A percentile compares a stretch with the other conserved stretches of the same genome.
phyloP scores from a whole-genome alignment of 2,113 vertebrate species.

The Hemicordylus capensis region DNA sequence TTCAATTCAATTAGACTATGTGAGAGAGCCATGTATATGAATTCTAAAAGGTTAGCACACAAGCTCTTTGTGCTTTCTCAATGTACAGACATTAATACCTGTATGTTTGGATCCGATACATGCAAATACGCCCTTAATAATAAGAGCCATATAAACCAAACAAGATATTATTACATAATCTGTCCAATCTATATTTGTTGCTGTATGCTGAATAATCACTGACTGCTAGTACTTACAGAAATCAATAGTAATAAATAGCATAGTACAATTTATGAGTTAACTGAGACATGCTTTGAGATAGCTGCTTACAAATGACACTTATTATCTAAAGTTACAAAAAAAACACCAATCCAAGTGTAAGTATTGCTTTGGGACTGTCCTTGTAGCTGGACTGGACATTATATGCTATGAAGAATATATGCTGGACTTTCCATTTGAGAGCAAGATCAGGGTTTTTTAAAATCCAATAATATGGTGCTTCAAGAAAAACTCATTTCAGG shows the following conservation, averaged over 20 bases:
- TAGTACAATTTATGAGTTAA: slow-evolving; percentile 57
- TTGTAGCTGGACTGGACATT: slow-evolving; percentile 16
- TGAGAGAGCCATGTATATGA: slow-evolving; percentile 33
- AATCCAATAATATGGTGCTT: not conserved
- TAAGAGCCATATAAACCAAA: slow-evolving; percentile 47
- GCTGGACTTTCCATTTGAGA: slow-evolving; percentile 22
- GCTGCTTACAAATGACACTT: slow-evolving; percentile 51
- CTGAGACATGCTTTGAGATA: slow-evolving; percentile 50
- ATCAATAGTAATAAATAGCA: slow-evolving; percentile 65
- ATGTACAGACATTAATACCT: slow-evolving; percentile 50
- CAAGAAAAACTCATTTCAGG: not conserved
- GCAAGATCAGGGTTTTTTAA: not conserved
- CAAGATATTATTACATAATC: slow-evolving; percentile 48
- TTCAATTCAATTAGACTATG: slow-evolving; percentile 44
- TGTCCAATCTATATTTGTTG: slow-evolving; percentile 57
- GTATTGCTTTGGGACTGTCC: slow-evolving; percentile 60
- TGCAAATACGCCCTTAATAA: slow-evolving; percentile 50
- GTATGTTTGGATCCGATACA: slow-evolving; percentile 28
- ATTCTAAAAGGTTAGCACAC: slow-evolving; percentile 46
- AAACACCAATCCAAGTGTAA: slow-evolving; percentile 11
- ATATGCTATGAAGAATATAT: not conserved
- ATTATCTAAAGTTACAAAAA: slow-evolving; percentile 53
- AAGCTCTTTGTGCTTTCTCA: slow-evolving; percentile 3
- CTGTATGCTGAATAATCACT: slow-evolving; percentile 28
- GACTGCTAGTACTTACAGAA: slow-evolving; percentile 28